phyloP scores from a whole-genome alignment of 2,113 vertebrate species.

The Carassius auratus region DNA sequence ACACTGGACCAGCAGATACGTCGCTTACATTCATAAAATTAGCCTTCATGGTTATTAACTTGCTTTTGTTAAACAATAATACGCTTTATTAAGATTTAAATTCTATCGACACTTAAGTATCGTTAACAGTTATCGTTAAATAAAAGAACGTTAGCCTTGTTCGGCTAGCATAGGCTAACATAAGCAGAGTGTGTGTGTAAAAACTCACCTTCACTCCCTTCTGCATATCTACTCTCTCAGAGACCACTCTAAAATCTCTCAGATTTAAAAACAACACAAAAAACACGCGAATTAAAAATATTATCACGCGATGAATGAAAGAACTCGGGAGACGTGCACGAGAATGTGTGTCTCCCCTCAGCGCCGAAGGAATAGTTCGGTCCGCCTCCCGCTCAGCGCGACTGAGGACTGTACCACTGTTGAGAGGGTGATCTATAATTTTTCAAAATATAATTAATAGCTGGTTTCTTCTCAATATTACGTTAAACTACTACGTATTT shows the following conservation, averaged over 20 bases:
- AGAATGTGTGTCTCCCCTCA: background rate
- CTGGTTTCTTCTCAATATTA: background rate
- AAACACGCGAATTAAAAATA: background rate
- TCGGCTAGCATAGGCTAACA: constrained; percentile 30
- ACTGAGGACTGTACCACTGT: background rate
- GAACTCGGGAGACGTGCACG: background rate
- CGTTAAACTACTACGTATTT: fast-evolving
- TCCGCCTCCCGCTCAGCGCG: constrained; percentile 4
- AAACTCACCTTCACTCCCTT: constrained; percentile 24
- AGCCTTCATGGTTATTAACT: background rate
- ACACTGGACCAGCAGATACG: background rate
- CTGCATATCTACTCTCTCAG: background rate
- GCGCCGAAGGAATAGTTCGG: background rate
- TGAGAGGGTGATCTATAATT: background rate
- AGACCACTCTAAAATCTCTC: background rate
- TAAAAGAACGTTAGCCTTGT: constrained; percentile 6
- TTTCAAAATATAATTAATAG: background rate
- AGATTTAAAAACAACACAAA: background rate
- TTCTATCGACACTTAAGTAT: background rate
- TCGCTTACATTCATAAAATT: background rate
- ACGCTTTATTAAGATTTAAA: background rate
- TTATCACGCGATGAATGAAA: background rate
- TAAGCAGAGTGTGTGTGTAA: background rate
- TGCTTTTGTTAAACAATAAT: background rate
- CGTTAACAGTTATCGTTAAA: background rate